phyloP scores from a whole-genome alignment of 1,140 invertebrate species.

The Arctopsyche grandis region DNA sequence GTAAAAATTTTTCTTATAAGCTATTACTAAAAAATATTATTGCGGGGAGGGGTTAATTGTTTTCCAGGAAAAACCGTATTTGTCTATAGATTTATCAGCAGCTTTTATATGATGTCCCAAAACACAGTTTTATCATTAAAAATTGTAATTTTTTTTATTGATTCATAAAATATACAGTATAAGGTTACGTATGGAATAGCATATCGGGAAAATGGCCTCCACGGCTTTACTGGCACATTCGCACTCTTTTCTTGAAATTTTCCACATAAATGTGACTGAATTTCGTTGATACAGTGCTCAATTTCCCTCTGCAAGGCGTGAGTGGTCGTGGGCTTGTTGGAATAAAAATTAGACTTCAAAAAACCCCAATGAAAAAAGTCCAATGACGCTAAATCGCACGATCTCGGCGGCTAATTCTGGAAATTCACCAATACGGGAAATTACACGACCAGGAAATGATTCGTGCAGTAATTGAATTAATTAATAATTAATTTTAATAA shows the following conservation, averaged over 20 bases:
- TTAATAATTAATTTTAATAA: constrained; percentile 56
- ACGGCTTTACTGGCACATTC: constrained; percentile 49
- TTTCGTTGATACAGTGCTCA: constrained; percentile 53
- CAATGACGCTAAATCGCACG: constrained; percentile 1
- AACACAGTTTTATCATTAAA: too few species aligned
- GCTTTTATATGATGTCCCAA: too few species aligned
- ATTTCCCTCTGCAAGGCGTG: constrained; percentile 48
- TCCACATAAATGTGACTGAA: constrained; percentile 45
- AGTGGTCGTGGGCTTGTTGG: constrained; percentile 52
- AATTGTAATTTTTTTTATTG: constrained; percentile 15
- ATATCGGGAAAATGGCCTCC: constrained; percentile 43
- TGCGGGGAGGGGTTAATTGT: too few species aligned
- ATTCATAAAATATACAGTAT: constrained; percentile 17
- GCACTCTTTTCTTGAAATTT: constrained; percentile 49
- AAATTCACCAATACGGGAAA: constrained; percentile 54
- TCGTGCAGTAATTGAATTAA: constrained; percentile 51
- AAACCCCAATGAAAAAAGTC: constrained; percentile 36
- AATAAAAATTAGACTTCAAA: constrained; percentile 52
- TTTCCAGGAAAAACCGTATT: too few species aligned
- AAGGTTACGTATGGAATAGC: constrained; percentile 12
- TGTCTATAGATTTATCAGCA: too few species aligned
- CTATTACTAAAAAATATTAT: too few species aligned
- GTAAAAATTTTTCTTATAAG: too few species aligned
- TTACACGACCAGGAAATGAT: constrained; percentile 53
- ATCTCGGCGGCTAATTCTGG: neutral